Base-by-base conservation (phyloP, 2,888 invertebrate genomes). In the Drosophila aldrichi region DNA sequence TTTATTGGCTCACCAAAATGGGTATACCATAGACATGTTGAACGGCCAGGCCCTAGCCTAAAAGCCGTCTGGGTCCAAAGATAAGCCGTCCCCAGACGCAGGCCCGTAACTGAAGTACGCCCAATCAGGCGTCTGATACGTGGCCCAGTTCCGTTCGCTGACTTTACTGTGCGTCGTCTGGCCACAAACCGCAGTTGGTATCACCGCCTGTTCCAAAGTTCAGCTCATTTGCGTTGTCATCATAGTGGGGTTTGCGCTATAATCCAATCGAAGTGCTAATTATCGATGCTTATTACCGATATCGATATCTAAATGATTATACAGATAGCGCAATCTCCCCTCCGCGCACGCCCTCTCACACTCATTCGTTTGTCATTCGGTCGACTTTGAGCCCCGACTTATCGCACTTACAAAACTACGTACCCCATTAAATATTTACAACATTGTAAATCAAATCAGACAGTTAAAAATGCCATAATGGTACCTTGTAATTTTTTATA, bases 111-210 rank as follows among this genome's bases (percentile, higher is more conserved):
- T 72, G 40, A 38, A 60, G 49, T 54, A 36, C 40, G 40, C 38
- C 48, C 46, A 61, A 73, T 76, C 76, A 76, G 57, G 44, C 74
- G 64, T 73, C 51, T 59, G 51, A 25, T 56, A 56, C 74, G 74
- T 76, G 76, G 61, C 61, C 61, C 43, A 52, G 29, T 61, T 61
- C 34, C 22, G 43, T 32, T 44, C 49, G n/a, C 20, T 36, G 36
- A 18, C 18, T 36, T 49, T 7, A 18, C 41, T 41, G 41, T 20
- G 14, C 38, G 40, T 20, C 57, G 40, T 29, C 57, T 41, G 36
- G 22, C 8, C 41, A 36, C 36, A 44, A 41, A 55, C 20, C 38
- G 25, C 29, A 25, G 16, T 4, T 43, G 18, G 8, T 64, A 43
- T 51, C 29, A 38, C 22, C 44, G 44, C 43, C 51, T 44, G 57